Base-by-base conservation (phyloP, 2,888 invertebrate species). In the Chaitophorus viminalis region DNA sequence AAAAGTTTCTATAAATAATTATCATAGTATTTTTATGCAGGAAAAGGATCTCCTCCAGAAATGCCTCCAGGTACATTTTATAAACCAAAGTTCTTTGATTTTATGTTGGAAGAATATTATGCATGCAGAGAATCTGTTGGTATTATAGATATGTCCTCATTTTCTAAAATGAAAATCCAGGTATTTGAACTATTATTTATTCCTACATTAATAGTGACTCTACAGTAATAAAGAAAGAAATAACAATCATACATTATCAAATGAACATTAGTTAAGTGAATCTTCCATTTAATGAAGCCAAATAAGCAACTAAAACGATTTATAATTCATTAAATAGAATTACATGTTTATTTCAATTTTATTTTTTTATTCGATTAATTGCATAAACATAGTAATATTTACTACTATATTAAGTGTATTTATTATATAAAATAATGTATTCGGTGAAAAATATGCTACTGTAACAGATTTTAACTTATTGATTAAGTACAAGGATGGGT, bases 61-160 rank as follows among this genome's bases (percentile, higher is more conserved):
- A 93, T 94, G 93, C 93, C 93, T 1, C 91, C 91, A 54, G 94
- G 94, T 68, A 94, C 93, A 82, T 95, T 94, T 91, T 94, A 94
- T 89, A 95, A 94, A 90, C 95, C 95, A 9, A 92, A 92, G 88
- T 95, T 95, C 92, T 94, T 95, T 90, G 94, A 94, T 90, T 93
- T 93, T 90, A 94, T 95, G 91, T 92, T 93, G 90, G 93, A 94
- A 90, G 95, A 96, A 91, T 95, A 95, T 91, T 92, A 93, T 90
- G 95, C 95, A 0, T 95, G 95, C 90, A 92, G 94, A 83, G 95
- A 95, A 91, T 93, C 95, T n/a, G 95, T 95, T 75, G 95, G 95
- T 83, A 93, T 96, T 84, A 95, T 95, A 89, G 95, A 96, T 90
- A 95, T 95, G 94, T 95, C 95, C 72, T 95, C 95, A 8, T 95